Base-by-base conservation (phyloP, 2,113 vertebrate species). In the Leucosticte australis region DNA sequence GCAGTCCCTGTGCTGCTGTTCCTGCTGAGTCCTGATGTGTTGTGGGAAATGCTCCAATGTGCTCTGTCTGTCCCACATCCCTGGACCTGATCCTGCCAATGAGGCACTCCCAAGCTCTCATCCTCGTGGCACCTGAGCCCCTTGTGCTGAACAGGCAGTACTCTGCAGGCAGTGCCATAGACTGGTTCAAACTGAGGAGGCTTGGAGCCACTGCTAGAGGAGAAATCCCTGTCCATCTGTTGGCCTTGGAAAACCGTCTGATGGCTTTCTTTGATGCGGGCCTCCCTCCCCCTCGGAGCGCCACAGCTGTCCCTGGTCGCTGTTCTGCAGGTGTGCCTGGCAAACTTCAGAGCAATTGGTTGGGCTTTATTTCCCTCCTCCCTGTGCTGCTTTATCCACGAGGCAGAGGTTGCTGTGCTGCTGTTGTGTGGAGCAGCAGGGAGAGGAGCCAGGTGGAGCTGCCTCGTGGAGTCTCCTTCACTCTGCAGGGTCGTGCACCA, bases 191-290 rank as follows among this genome's bases (percentile, higher is more conserved):
- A 74, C 6, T 22, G 68, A 64, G 79, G 50, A 47, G 71, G 39
- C 52, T 92, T 30, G 52, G 82, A 92, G 71, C 75, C 21, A 9
- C 68, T 19, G 46, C 21, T 77, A 1, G 10, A 10, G 44, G 11
- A 17, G 39, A 83, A 93, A 75, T 86, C 82, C 47, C 62, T 56
- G 74, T 70, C 69, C 55, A 47, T 86, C 71, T 77, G 55, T 35
- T 80, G 52, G 53, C 50, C 55, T 75, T 30, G 39, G 57, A 92
- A 27, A 80, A 2, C 60, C 49, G 22, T 33, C 41, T 49, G 42
- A 18, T 53, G 62, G 11, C 64, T 86, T 80, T 64, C n/a, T 33
- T 60, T 13, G 17, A 2, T 0, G 0, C 0, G 0, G 57, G 39
- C 20, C 27, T 81, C 39, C 37, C 28, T 85, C 11, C 44, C 18